Base-by-base conservation (phyloP, 1,140 invertebrate genomes). In the Tribolium madens region DNA sequence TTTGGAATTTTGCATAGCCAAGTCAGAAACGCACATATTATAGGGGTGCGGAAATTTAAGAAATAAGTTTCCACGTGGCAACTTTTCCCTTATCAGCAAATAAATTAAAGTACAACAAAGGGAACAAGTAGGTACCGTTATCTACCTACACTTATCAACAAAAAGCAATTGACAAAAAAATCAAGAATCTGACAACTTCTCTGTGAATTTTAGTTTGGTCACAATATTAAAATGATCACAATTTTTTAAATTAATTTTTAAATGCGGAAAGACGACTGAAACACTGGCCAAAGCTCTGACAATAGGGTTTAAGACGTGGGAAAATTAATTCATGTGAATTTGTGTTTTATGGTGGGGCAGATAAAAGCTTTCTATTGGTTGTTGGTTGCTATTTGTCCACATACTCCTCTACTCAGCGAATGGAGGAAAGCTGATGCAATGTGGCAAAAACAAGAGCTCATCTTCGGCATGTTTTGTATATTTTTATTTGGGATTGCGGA, bases 1-100 rank as follows among this genome's bases (percentile, higher is more conserved):
- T 52, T 71, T 71, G 1, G 42, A 48, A 71, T 47, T 71, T 47
- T 52, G 69, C 69, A 71, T 52, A 71, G 36, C 69, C 42, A 71
- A 47, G 2, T 36, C 42, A 14, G 33, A 70, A 33, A 70, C 6
- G 64, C n/a, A 13, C 57, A 64, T 64, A 64, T 64, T 64, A 64
- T 12, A 17, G 5, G 52, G 15, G 7, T 5, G 6, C 15, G 3
- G 13, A 31, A 60, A 26, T 26, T n/a, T n/a, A n/a, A n/a, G 36
- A 50, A 13, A 50, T 14, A 50, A 50, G 21, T 26, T 5, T 26
- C 5, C 15, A 7, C 12, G 6, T 50, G 13, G 48, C 13, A 14
- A 50, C 48, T 42, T 42, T n/a, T 42, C 36, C 10, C 36, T 42
- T 42, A 42, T 42, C 36, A 42, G 36, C 36, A 42, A 26, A 26